Conservation (phyloP, 2,113 vertebrate species). For the Oceanodroma tethys region DNA sequence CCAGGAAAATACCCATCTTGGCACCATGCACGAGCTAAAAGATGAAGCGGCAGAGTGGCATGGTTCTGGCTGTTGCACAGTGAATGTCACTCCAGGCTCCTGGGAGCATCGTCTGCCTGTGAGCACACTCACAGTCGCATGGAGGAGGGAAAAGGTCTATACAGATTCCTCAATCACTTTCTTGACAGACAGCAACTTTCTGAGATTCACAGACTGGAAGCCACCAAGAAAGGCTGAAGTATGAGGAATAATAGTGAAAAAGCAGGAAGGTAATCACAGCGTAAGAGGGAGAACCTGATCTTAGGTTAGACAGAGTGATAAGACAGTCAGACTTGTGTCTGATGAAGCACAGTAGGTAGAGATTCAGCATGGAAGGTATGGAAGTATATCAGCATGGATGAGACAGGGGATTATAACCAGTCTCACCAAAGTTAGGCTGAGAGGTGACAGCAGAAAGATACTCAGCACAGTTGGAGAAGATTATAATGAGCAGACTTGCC, state of each 20-base stretch:
- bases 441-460: constrained; percentile 15
- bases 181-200: background rate
- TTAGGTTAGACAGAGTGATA: background rate
- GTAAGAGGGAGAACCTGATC: background rate
- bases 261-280: background rate
- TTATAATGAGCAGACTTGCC: constrained; percentile 36
- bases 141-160: background rate
- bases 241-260: background rate
- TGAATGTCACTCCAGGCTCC: background rate
- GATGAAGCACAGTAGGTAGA: background rate
- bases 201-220: background rate
- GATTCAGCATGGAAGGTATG: background rate
- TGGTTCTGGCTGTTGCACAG: background rate
- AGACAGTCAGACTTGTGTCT: background rate
- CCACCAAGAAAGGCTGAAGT: background rate
- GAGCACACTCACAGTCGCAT: background rate
- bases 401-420: background rate
- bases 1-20: constrained; percentile 13
- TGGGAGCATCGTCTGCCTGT: background rate
- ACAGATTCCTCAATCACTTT: background rate
- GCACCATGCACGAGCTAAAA: background rate
- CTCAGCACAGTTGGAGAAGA: constrained; percentile 30
- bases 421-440: background rate
- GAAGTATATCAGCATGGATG: background rate
- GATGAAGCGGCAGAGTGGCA: background rate